phyloP scores from a whole-genome alignment of 2,113 vertebrate species.

The Calyptomena viridis region DNA sequence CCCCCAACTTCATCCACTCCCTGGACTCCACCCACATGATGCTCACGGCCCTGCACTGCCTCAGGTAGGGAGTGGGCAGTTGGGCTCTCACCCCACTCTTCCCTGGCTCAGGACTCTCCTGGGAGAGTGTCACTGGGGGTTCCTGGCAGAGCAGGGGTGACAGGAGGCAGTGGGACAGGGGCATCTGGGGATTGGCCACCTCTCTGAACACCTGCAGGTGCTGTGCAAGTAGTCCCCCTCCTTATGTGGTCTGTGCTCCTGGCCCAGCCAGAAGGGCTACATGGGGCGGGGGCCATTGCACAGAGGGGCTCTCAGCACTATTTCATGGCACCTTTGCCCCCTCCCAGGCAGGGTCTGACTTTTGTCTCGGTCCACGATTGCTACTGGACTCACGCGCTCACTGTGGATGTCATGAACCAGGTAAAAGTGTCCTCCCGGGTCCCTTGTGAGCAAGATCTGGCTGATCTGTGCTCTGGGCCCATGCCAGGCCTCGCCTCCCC shows the following conservation, averaged over 20 bases:
- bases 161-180: background rate
- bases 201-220: background rate
- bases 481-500: background rate
- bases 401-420: conserved; percentile 91
- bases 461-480: background rate
- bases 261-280: rapidly evolving
- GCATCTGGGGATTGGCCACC: rapidly evolving
- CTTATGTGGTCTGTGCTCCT: background rate
- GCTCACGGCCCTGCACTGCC: conserved; percentile 91
- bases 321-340: background rate
- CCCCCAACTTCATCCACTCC: conserved; percentile 97
- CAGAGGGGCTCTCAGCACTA: background rate
- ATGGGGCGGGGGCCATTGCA: rapidly evolving
- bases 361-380: conserved; percentile 97
- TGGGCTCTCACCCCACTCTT: background rate
- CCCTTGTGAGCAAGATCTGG: background rate
- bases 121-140: rapidly evolving
- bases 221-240: background rate
- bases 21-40: conserved; percentile 98
- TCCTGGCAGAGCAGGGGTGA: background rate
- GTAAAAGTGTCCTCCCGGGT: conserved; percentile 56
- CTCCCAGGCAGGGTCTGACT: conserved; percentile 83
- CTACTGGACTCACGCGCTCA: conserved; percentile 93
- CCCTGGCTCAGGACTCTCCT: background rate
- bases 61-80: conserved; percentile 73